Conservation (phyloP, 2,888 invertebrate genomes). For the Itoplectis maculator region DNA sequence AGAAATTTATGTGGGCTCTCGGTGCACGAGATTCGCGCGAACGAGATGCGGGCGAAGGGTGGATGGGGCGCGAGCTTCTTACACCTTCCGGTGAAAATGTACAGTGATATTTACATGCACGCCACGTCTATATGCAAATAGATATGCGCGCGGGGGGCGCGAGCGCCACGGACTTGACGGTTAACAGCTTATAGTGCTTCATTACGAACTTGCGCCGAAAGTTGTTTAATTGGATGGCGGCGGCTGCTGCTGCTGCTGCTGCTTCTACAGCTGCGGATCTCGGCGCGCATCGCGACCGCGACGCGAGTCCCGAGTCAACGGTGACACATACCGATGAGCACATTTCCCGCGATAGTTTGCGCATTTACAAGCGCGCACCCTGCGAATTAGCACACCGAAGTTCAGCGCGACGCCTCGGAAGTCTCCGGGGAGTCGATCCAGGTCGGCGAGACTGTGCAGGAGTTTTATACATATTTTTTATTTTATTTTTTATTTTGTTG, state of each 20-base stretch:
- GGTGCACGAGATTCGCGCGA: constrained; percentile 11
- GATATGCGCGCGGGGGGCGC: background rate
- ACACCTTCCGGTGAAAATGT: background rate
- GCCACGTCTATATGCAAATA: background rate
- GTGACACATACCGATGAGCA: constrained; percentile 9
- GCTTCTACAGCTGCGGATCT: no score
- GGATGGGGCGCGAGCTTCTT: background rate
- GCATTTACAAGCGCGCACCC: background rate
- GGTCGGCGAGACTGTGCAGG: background rate
- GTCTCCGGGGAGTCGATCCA: constrained; percentile 9
- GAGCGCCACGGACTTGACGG: background rate
- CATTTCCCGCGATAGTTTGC: background rate
- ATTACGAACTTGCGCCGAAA: constrained; percentile 40
- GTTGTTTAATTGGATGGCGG: constrained; percentile 34
- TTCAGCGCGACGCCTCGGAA: background rate
- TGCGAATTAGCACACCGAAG: background rate
- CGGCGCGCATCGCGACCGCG: background rate
- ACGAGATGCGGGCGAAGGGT: background rate
- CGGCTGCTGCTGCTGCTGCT: no score
- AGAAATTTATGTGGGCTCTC: constrained; percentile 30
- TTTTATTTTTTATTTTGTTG: background rate
- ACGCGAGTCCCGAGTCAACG: background rate
- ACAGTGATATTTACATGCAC: background rate
- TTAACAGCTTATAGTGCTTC: constrained; percentile 10
- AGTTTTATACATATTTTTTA: background rate